A percentile compares a stretch with the other conserved stretches of the same genome.
phyloP scores from a whole-genome alignment of 2,113 vertebrate genomes.

The Sturnira hondurensis region DNA sequence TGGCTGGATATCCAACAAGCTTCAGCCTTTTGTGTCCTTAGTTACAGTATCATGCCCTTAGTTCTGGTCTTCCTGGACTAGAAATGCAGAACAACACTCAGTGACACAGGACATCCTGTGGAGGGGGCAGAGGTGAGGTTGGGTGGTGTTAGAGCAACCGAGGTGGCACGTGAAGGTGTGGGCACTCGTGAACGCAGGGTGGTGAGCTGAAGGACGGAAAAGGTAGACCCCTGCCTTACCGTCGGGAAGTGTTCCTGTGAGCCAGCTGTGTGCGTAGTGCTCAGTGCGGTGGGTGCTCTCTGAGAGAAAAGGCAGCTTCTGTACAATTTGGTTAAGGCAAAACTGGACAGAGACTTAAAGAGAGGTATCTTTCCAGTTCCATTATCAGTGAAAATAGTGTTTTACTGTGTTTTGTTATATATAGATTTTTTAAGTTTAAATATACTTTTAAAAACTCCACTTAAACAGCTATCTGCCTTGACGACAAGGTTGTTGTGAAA shows the following conservation, averaged over 20 bases:
- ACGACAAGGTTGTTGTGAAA: background rate
- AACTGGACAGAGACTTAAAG: background rate
- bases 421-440: background rate
- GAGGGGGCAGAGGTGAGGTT: background rate
- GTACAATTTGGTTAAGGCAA: background rate
- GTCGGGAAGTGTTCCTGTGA: background rate
- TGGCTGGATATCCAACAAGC: background rate
- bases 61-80: background rate
- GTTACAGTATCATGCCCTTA: background rate
- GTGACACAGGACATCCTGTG: background rate
- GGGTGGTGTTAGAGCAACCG: background rate
- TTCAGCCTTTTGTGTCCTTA: background rate
- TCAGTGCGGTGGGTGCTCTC: background rate
- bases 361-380: background rate
- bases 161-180: background rate
- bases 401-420: constrained; percentile 21
- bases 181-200: background rate
- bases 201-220: background rate
- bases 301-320: background rate
- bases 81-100: background rate
- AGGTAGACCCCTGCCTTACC: background rate
- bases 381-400: background rate
- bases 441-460: background rate
- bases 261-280: background rate
- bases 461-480: background rate